Base-by-base conservation (phyloP, 2,113 vertebrate genomes). In the Pachycephala philippinensis region DNA sequence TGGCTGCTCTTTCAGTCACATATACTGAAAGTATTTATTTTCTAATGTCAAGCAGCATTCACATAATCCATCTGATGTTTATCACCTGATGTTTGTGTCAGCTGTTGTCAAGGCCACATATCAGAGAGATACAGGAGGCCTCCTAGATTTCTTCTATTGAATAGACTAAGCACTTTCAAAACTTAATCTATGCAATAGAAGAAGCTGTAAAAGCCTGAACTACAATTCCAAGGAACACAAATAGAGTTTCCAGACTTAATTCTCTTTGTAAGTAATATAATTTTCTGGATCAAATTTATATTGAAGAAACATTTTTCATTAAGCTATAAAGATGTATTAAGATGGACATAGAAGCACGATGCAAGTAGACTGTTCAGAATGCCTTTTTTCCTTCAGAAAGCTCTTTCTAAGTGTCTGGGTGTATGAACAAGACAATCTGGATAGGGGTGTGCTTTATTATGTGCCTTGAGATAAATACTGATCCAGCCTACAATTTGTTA, bases 351-450 rank as follows among this genome's bases (percentile, higher is more conserved):
- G 31, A 78, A 78, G 4, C 1, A 40, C 27, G 10, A 35, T 4
- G 5, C 37, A 59, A 75, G 13, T 2, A 61, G 26, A 63, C 16
- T 37, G 31, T 70, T 44, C 54, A 81, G 56, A 69, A 70, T 65
- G 4, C 3, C 2, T 63, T 69, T 69, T 56, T 49, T 18, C 7
- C 20, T 66, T 63, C 45, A 26, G 13, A 61, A 47, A 84, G 3
- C 1, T 23, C 10, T 74, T 87, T 18, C 8, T 52, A 14, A 42
- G 3, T 54, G 16, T 31, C 19, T 31, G 33, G 5, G 8, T 6
- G 1, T 70, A 65, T 60, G 3, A 84, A 12, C 0, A 0, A 77
- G 9, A 27, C 9, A 19, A 13, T 64, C 24, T 87, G 54, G 7
- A 47, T 5, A 35, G 7, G 15, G 1, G 0, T 47, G 13, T 30